These are phyloP conservation scores for Lophotis ruficrista DNA, from an alignment of 2,113 vertebrate genomes.

Conservation along the genomic window DNA sequence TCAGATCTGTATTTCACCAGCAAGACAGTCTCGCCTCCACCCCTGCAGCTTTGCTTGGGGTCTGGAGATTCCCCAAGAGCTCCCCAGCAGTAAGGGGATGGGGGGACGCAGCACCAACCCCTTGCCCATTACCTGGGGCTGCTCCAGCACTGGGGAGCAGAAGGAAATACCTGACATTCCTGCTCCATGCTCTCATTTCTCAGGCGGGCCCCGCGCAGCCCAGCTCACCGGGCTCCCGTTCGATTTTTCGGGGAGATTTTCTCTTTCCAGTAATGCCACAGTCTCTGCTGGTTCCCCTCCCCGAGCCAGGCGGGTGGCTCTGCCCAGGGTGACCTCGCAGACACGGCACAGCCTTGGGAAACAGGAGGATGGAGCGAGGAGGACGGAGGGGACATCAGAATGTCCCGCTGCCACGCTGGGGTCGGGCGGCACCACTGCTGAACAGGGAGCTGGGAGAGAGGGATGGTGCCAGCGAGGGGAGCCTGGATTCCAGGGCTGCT, in stretches of 20 bases:
- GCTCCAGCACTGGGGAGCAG: not conserved
- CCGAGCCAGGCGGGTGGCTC: not conserved
- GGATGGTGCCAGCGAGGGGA: not conserved
- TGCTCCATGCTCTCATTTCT: constrained; percentile 21
- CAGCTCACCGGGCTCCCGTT: not conserved
- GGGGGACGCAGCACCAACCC: accelerated
- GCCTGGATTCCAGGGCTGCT: not conserved
- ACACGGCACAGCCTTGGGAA: not conserved
- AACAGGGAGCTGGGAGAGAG: not conserved
- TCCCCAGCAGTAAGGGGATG: not conserved
- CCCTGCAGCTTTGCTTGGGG: not conserved
- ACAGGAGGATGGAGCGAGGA: not conserved
- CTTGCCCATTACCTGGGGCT: not conserved
- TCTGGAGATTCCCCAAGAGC: not conserved
- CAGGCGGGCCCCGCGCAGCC: not conserved
- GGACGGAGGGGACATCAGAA: not conserved
- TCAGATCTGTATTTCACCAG: not conserved
- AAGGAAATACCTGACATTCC: constrained; percentile 53
- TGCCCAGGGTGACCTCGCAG: not conserved
- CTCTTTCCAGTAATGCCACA: not conserved
- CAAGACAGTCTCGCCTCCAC: not conserved
- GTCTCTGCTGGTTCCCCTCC: not conserved
- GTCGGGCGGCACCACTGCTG: not conserved
- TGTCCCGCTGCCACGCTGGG: not conserved
- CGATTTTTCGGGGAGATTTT: not conserved